These are phyloP conservation scores for Branchipolynoe longqiensis DNA, from an alignment of 2,888 invertebrate species.

Conservation along the genomic window DNA sequence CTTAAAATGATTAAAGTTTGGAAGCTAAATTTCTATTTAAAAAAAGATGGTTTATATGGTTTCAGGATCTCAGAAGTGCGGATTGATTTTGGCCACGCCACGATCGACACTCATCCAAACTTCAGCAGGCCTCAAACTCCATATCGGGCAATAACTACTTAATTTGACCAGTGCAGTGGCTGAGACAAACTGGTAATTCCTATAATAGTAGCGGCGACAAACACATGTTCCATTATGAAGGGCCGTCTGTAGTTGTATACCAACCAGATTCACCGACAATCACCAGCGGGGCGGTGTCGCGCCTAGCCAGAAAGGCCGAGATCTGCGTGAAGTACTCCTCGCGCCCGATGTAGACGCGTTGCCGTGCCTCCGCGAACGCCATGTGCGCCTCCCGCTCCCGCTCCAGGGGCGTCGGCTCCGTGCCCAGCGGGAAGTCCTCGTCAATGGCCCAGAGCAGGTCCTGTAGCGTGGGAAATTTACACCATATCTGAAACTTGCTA, in stretches of 20 bases:
- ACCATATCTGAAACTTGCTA: slow-evolving; percentile 4
- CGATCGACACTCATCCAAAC: no score
- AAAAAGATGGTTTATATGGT: no score
- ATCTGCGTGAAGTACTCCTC: slow-evolving; percentile 73
- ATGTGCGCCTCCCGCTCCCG: slow-evolving; percentile 71
- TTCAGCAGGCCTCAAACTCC: no score
- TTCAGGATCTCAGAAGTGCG: no score
- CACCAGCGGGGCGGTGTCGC: slow-evolving; percentile 70
- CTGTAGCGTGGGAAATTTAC: no score
- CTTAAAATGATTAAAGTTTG: not conserved
- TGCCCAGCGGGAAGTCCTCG: slow-evolving; percentile 73
- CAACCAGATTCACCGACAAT: slow-evolving; percentile 75
- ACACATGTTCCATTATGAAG: not conserved
- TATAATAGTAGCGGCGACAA: no score
- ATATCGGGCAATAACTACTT: no score
- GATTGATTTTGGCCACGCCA: no score
- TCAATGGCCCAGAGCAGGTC: slow-evolving; percentile 70
- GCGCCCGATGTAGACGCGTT: slow-evolving; percentile 74
- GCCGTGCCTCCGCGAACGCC: slow-evolving; percentile 72
- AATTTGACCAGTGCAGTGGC: no score
- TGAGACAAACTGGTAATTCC: no score
- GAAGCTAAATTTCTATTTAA: not conserved
- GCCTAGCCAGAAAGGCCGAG: slow-evolving; percentile 63
- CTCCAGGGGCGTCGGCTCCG: slow-evolving; percentile 73
- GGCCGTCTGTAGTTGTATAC: not conserved